phyloP scores from a whole-genome alignment of 2,888 invertebrate species.

The Beris morrisii region DNA sequence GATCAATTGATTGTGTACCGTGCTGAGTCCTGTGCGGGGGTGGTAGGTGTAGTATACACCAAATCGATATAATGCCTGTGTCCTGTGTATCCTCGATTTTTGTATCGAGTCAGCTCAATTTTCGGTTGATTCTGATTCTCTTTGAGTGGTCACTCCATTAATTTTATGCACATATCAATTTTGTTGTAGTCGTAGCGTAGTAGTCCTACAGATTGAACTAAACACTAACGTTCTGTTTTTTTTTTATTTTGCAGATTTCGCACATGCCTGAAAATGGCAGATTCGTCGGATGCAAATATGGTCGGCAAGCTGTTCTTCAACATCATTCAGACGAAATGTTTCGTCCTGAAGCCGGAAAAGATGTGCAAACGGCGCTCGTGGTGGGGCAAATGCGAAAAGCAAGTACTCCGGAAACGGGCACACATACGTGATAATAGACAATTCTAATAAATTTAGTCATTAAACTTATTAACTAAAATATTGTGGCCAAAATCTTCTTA shows the following conservation, averaged over 20 bases:
- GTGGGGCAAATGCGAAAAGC: constrained; percentile 79
- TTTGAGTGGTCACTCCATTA: constrained; percentile 13
- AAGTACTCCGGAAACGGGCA: constrained; percentile 70
- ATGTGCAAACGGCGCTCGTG: constrained; percentile 76
- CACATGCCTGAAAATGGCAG: constrained; percentile 85
- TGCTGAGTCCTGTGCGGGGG: constrained; percentile 19
- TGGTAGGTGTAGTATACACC: background rate
- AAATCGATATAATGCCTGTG: constrained; percentile 4
- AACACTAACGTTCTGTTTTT: background rate
- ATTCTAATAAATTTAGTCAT: constrained; percentile 45
- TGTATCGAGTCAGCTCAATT: constrained; percentile 6
- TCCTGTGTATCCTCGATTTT: constrained; percentile 6
- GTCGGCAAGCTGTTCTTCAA: constrained; percentile 95
- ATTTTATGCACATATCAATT: constrained; percentile 14
- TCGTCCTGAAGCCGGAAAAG: constrained; percentile 77
- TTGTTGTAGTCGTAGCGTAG: background rate
- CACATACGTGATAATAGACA: constrained; percentile 69
- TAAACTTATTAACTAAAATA: background rate
- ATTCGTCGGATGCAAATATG: constrained; percentile 83
- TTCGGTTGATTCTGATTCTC: constrained; percentile 3
- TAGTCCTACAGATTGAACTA: background rate
- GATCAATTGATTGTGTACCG: constrained; percentile 37
- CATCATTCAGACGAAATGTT: constrained; percentile 92
- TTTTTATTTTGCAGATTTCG: constrained; percentile 71
- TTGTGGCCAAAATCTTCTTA: too few relatives aligned